Evolutionary conservation across 2,113 vertebrate species (phyloP), one percentile per base, ranked within the genome.

Genomic region (Neoarius graeffei): DNA sequence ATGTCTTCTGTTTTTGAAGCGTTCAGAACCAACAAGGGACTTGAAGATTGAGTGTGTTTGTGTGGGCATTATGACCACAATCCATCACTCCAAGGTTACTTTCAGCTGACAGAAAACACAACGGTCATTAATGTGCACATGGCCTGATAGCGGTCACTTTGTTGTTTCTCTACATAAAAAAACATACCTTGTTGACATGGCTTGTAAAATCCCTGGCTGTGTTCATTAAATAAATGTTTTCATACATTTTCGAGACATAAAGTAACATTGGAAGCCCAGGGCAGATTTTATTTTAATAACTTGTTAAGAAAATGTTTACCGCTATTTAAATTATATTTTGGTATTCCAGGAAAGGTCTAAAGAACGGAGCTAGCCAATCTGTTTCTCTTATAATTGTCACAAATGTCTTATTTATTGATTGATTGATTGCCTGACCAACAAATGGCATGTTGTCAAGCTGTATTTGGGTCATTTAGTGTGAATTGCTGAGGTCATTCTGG

Each of bases 401-500:
- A 35, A n/a, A 30, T 52, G 11, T 52, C 42, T 42, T 42, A 42
- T 42, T 42, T 42, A 42, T 42, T 77, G 52, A 20, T 77, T 52
- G 4, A 42, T 42, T 42, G 4, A 42, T 14, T 50, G 59, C 35
- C 54, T 76, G 57, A 42, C 6, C 69, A 60, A 57, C 30, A 85
- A 62, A 62, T n/a, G 73, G 62, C 27, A 54, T 86, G 56, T 66
- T 86, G 59, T 86, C 50, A 42, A 35, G 62, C 25, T 42, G 57
- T 62, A 50, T 76, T 83, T 84, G 71, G 82, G 69, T 79, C 81
- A 79, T 67, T 87, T 87, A 50, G 35, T 81, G 48, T 27, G 48
- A 83, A 64, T 85, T 90, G 77, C 60, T 88, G 91, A 91, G 90
- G 89, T 93, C 91, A 92, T 88, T 90, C 89, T 92, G 90, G 79